Conservation (phyloP, 2,113 vertebrate species). For the Stictonetta naevosa region DNA sequence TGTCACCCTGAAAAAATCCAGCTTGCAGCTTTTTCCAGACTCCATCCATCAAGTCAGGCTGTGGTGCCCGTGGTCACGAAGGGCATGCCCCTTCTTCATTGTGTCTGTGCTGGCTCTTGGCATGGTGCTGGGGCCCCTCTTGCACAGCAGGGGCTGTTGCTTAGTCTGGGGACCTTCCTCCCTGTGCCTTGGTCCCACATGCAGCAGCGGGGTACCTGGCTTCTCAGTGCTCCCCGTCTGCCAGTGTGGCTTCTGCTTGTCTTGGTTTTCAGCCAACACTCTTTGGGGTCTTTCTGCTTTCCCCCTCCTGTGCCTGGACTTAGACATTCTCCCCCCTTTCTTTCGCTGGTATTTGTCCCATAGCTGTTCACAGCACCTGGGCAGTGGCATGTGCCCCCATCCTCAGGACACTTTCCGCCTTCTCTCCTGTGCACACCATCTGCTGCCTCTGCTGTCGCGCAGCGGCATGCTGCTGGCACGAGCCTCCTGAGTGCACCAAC, state of each 20-base stretch:
- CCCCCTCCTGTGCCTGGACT: background rate
- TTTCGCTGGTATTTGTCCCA: background rate
- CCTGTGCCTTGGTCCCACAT: background rate
- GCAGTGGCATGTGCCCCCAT: background rate
- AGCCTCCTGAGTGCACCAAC: rapidly evolving
- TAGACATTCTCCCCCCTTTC: background rate
- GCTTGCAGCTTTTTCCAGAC: background rate
- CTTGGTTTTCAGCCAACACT: background rate
- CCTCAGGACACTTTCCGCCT: background rate
- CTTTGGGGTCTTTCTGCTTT: background rate
- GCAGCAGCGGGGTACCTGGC: rapidly evolving
- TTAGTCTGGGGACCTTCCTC: background rate
- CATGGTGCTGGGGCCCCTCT: background rate
- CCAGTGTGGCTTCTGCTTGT: background rate
- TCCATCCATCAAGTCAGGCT: background rate
- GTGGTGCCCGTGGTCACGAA: background rate
- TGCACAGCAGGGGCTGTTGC: background rate
- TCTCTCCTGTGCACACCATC: background rate
- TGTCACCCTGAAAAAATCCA: constrained; percentile 17
- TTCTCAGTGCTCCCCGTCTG: background rate
- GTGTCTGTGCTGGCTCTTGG: background rate
- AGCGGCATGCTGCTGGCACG: rapidly evolving
- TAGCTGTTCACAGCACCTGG: background rate
- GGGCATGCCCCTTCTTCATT: background rate
- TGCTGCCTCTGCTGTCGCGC: background rate